Base-by-base conservation (phyloP, 2,888 invertebrate genomes). In the Hetaerina titia region DNA sequence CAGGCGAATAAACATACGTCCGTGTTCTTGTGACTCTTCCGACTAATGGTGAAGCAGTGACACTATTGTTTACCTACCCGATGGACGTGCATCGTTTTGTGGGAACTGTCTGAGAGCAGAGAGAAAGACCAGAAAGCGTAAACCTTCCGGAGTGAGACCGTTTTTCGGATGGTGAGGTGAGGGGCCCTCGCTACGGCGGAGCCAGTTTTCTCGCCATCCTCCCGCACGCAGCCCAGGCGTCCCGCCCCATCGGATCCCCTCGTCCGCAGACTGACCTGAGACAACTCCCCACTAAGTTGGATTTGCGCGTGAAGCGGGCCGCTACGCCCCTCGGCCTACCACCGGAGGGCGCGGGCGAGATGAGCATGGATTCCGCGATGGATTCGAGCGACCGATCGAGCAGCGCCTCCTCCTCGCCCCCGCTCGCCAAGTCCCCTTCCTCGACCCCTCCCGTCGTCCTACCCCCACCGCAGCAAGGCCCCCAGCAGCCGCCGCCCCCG, bases 361-460 rank as follows among this genome's bases (percentile, higher is more conserved):
- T 95, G 96, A 96, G 96, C 95, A 97, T 97, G 97, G 97, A 97
- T 96, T 97, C 97, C 96, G 97, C 97, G 96, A 97, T 97, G 97
- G 97, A 97, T 97, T 97, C 97, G 96, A 97, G 97, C 97, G 97
- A 97, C 96, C 97, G 97, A 96, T 97, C 97, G 96, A 97, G 97
- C 96, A 97, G 97, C 97, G 97, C 97, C 96, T 97, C 97, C 95
- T 97, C 97, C 96, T 97, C 97, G 74, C 95, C 96, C 95, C 97
- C 97, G 96, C 96, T 97, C 95, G 97, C 97, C 95, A 96, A 97
- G 96, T 96, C 96, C 95, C 97, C 97, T 95, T 96, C 96, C 89
- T 97, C 97, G 69, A 96, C 97, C 96, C 97, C 97, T 96, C 97
- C 97, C 96, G 96, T 96, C 60, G 94, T 95, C 94, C 92, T 94